Base-by-base conservation (phyloP, 2,113 vertebrate genomes). In the Pristiophorus japonicus region DNA sequence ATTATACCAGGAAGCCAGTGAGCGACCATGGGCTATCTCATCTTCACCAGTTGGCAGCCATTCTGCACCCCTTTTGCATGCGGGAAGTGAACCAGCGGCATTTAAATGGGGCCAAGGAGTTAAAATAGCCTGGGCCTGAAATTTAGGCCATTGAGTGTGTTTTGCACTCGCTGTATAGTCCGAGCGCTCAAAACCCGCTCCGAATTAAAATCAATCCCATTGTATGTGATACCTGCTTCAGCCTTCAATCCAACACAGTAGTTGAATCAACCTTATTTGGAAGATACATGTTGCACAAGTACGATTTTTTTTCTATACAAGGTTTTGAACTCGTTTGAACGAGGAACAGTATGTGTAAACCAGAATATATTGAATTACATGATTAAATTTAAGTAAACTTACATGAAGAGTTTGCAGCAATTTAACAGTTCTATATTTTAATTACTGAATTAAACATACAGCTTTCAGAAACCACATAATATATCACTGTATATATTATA, bases 391-490 rank as follows among this genome's bases (percentile, higher is more conserved):
- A 62, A 55, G 38, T 94, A 22, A 67, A 94, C 24, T 67, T 47
- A 94, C 67, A 94, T 47, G 22, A 94, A 94, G 24, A 47, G 63
- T 94, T 66, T 70, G 24, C 65, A 70, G 38, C 47, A 67, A 94
- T 47, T 94, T 67, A 45, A 47, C 27, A 94, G 92, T 67, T 14
- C 92, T 45, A 67, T 30, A 63, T 22, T 38, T 90, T 92, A 94
- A 94, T 45, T 94, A 66, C 38, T 30, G 65, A 94, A 45, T 94
- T 67, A 94, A 94, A 67, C 11, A 18, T 63, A 14, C 6, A 42
- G 45, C 42, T 94, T 47, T 70, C 63, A 94, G 92, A 70, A 94
- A 65, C n/a, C 24, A 55, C 85, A 88, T 55, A 88, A 94, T 42
- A 93, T 24, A 93, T 38, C 47, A 55, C 85, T 88, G 85, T 24